A percentile compares a stretch with the other conserved stretches of the same genome.
phyloP scores from a whole-genome alignment of 2,113 vertebrate species.

The Pyrgilauda ruficollis region DNA sequence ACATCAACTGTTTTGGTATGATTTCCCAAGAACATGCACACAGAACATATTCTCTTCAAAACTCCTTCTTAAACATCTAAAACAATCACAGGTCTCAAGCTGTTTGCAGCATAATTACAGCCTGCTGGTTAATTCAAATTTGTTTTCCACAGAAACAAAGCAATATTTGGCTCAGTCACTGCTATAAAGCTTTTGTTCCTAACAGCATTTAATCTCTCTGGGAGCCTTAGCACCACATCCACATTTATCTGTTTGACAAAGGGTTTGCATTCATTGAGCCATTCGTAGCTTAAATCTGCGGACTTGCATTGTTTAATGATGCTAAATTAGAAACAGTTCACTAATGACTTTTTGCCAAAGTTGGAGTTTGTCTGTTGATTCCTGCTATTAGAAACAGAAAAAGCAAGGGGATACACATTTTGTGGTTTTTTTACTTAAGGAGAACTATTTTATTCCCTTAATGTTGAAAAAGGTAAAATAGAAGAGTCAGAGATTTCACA shows the following conservation, averaged over 20 bases:
- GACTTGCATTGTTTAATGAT: constrained; percentile 1
- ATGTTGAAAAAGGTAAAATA: background rate
- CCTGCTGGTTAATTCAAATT: constrained; percentile 37
- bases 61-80: background rate
- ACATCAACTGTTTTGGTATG: rapidly evolving
- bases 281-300: constrained; percentile 1
- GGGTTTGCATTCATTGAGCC: constrained; percentile 11
- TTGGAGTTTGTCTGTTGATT: background rate
- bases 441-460: background rate
- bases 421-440: background rate
- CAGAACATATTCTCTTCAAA: background rate
- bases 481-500: background rate
- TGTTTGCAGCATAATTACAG: constrained; percentile 51
- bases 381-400: background rate
- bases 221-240: constrained; percentile 28
- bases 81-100: constrained; percentile 19
- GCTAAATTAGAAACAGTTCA: background rate
- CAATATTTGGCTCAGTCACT: constrained; percentile 35
- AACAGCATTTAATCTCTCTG: constrained; percentile 10
- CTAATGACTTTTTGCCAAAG: constrained; percentile 17
- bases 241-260: constrained; percentile 42
- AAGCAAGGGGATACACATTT: background rate
- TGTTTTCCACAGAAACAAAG: constrained; percentile 54
- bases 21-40: background rate
- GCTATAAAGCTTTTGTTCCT: constrained; percentile 47